Evolutionary conservation across 2,113 vertebrate species (phyloP).

Genomic region (Scomber colias): DNA sequence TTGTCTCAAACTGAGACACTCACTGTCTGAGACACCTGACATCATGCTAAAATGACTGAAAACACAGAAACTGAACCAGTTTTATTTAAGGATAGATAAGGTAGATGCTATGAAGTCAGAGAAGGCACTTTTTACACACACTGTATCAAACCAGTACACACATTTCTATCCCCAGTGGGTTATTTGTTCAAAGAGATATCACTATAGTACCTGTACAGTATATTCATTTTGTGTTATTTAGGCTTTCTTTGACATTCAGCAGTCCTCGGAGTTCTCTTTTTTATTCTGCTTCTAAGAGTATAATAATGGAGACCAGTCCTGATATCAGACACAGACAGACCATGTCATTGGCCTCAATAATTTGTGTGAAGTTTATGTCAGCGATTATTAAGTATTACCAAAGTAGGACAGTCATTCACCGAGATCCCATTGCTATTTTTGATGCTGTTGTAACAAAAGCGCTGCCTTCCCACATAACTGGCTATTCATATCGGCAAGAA

Average conservation of each 20-base stretch:
- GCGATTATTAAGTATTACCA: slow-evolving; percentile 29
- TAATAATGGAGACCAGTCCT: slow-evolving; percentile 6
- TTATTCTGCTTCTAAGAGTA: not conserved
- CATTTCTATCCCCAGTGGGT: not conserved
- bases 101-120: too few species aligned
- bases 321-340: slow-evolving; percentile 9
- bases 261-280: not conserved
- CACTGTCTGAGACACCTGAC: too few species aligned
- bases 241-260: not conserved
- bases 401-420: slow-evolving; percentile 53
- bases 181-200: not conserved
- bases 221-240: not conserved
- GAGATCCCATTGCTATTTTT: slow-evolving; percentile 39
- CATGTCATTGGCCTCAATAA: slow-evolving; percentile 44
- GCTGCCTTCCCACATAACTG: not conserved
- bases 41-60: too few species aligned
- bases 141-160: not conserved
- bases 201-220: not conserved
- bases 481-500: slow-evolving; percentile 1
- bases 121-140: too few species aligned
- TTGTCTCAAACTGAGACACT: too few species aligned
- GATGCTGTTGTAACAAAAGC: slow-evolving; percentile 3
- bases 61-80: too few species aligned
- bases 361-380: slow-evolving; percentile 38
- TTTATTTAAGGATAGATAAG: too few species aligned